These are phyloP conservation scores for Micoletzkya japonica DNA, from an alignment of 2,888 invertebrate species.

Conservation along the genomic window DNA sequence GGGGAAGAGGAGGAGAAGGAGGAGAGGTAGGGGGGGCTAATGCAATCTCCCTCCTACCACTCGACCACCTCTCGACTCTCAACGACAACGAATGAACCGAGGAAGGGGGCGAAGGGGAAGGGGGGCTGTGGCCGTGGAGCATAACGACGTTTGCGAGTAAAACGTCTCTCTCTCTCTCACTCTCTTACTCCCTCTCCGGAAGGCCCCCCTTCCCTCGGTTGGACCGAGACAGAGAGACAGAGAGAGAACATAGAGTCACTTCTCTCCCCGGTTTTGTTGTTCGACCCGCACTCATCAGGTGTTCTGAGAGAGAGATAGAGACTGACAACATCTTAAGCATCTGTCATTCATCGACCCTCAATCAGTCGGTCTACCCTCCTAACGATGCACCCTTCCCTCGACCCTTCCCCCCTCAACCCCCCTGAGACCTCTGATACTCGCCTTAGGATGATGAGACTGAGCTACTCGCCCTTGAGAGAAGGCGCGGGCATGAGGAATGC, in stretches of 20 bases:
- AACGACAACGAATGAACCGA: neutral
- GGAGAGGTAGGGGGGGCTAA: no score
- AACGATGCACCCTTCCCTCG: no score
- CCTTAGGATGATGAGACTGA: no score
- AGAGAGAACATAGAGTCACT: neutral
- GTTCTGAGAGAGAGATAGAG: neutral
- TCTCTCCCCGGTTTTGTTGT: neutral
- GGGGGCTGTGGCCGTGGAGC: neutral
- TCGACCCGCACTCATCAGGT: neutral
- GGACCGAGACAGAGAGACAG: neutral
- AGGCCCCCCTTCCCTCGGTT: neutral
- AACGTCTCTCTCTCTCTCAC: no score
- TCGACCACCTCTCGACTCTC: no score
- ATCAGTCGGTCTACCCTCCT: no score
- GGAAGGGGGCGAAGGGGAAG: neutral
- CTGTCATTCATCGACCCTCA: no score
- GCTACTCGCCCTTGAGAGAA: conserved; percentile 37
- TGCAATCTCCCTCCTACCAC: no score
- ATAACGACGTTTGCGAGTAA: conserved; percentile 27
- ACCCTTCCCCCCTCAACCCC: neutral
- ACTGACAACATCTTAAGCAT: conserved; percentile 28
- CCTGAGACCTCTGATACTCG: neutral
- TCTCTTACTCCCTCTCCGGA: neutral
- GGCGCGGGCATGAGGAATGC: neutral
- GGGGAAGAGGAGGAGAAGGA: neutral